Conservation (phyloP, 1,140 invertebrate species). For the Drosophila triauraria region DNA sequence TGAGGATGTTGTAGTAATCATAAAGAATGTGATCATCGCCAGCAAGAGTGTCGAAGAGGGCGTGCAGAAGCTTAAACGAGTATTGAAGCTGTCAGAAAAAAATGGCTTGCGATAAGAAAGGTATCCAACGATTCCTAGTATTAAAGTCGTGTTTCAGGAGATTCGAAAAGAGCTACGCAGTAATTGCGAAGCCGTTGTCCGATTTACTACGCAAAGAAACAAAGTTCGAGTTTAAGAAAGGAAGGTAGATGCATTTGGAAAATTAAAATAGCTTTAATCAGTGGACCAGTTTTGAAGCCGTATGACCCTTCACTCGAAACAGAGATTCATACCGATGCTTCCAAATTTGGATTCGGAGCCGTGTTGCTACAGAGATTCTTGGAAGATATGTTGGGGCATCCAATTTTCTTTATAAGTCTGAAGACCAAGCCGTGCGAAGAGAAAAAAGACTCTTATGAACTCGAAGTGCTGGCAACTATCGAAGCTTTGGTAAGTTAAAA, state of each 20-base stretch:
- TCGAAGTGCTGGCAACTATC: too few species aligned
- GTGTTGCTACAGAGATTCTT: too few species aligned
- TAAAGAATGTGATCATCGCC: background rate
- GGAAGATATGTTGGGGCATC: too few species aligned
- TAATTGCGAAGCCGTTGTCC: constrained; percentile 1
- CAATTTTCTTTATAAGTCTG: too few species aligned
- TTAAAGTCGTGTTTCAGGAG: background rate
- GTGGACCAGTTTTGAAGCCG: constrained; percentile 53
- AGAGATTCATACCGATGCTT: constrained; percentile 40
- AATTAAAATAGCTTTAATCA: background rate
- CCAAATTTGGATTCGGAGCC: constrained; percentile 22
- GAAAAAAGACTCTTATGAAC: too few species aligned
- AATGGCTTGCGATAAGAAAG: background rate
- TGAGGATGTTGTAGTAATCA: background rate
- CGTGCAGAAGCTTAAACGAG: too few species aligned
- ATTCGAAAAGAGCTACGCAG: background rate
- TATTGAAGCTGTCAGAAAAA: too few species aligned
- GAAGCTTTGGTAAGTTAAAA: too few species aligned
- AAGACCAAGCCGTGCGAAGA: too few species aligned
- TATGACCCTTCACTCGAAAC: constrained; percentile 55
- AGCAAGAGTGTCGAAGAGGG: too few species aligned
- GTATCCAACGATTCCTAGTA: background rate
- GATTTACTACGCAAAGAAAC: background rate
- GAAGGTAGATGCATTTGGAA: too few species aligned
- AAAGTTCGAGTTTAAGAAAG: background rate